Evolutionary conservation across 2,888 invertebrate species (phyloP).

Genomic region (Thera obeliscata): DNA sequence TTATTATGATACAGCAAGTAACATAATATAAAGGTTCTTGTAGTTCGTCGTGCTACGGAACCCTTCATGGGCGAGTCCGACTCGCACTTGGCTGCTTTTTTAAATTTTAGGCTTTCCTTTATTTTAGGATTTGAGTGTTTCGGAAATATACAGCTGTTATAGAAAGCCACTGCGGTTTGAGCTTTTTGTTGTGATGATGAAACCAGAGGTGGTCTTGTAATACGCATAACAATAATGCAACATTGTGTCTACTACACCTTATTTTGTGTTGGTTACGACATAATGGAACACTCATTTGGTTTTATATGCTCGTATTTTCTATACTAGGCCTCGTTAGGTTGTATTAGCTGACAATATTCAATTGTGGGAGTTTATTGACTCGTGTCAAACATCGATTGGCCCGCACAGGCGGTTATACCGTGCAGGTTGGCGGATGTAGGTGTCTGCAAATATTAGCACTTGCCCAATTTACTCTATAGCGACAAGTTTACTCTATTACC

Average conservation of each 20-base stretch:
- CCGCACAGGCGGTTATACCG: constrained; percentile 54
- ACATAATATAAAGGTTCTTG: too few relatives aligned
- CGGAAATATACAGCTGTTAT: too few relatives aligned
- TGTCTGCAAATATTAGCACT: constrained; percentile 81
- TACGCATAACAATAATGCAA: constrained; percentile 17
- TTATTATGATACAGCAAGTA: too few relatives aligned
- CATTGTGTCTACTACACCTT: constrained; percentile 19
- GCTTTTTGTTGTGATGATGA: constrained; percentile 15
- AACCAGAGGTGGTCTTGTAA: constrained; percentile 10
- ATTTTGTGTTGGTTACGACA: constrained; percentile 22
- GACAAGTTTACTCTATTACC: constrained; percentile 72
- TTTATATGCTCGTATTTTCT: constrained; percentile 28
- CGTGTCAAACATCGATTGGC: constrained; percentile 45
- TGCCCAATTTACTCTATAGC: constrained; percentile 66
- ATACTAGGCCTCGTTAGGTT: constrained; percentile 25
- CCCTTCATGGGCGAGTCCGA: too few relatives aligned
- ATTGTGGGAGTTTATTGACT: constrained; percentile 74
- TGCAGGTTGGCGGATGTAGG: constrained; percentile 79
- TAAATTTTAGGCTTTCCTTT: too few relatives aligned
- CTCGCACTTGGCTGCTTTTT: too few relatives aligned
- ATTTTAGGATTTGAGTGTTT: neutral
- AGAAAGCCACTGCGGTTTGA: neutral
- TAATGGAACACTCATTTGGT: constrained; percentile 19
- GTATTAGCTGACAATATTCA: constrained; percentile 28
- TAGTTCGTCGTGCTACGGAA: too few relatives aligned